These are phyloP conservation scores for Enteromius unitaeniatus DNA, from an alignment of 2,797 vertebrate genomes.

Conservation along the genomic window DNA sequence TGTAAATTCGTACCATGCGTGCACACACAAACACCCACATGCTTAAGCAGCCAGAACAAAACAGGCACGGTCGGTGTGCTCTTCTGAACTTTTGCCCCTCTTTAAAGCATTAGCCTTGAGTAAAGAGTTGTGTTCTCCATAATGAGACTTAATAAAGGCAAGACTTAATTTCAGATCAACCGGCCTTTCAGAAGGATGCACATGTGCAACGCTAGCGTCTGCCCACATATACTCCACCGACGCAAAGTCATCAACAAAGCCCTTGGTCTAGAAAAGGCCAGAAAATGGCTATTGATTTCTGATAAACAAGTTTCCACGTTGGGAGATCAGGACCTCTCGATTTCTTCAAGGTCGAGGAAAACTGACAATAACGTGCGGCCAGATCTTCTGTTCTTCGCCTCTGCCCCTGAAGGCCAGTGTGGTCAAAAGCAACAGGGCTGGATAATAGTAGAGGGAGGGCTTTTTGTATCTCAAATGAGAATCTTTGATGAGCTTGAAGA, in stretches of 20 bases:
- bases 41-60: constrained; percentile 31
- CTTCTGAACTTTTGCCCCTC: constrained; percentile 68
- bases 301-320: constrained; percentile 72
- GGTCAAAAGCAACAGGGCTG: constrained; percentile 5
- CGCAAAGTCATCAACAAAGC: constrained; percentile 58
- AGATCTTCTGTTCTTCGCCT: constrained; percentile 54
- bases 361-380: constrained; percentile 59
- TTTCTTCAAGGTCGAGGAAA: constrained; percentile 44
- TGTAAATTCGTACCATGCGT: constrained; percentile 42
- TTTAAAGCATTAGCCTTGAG: constrained; percentile 70
- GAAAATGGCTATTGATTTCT: constrained; percentile 77
- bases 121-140: constrained; percentile 66
- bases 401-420: constrained; percentile 26
- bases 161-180: constrained; percentile 75
- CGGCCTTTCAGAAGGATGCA: constrained; percentile 60
- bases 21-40: constrained; percentile 42
- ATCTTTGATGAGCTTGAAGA: constrained; percentile 45
- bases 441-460: constrained; percentile 22
- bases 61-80: constrained; percentile 61
- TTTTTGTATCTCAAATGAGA: constrained; percentile 46
- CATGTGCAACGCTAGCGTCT: constrained; percentile 61
- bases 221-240: background rate
- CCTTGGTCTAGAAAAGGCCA: constrained; percentile 67
- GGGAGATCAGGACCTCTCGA: constrained; percentile 45
- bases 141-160: constrained; percentile 67